phyloP scores from a whole-genome alignment of 2,113 vertebrate genomes.

The Zosterops borbonicus region DNA sequence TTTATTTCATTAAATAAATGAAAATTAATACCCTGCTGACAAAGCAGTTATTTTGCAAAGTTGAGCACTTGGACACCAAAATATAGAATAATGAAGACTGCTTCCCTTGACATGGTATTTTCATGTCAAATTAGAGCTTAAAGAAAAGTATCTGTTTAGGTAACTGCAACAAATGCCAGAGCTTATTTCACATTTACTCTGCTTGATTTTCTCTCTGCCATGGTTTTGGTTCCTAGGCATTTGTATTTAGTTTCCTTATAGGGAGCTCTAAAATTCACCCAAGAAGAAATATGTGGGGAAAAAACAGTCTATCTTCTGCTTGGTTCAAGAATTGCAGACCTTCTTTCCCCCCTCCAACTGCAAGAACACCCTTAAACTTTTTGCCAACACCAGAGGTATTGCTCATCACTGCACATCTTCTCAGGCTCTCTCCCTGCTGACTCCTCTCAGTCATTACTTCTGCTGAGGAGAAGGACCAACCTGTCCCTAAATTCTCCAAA shows the following conservation, averaged over 20 bases:
- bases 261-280: background rate
- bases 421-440: background rate
- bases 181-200: background rate
- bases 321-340: background rate
- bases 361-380: background rate
- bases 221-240: background rate
- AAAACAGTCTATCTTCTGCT: background rate
- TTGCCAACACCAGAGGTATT: background rate
- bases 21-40: background rate
- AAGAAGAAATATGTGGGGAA: background rate
- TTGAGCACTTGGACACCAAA: background rate
- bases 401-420: accelerated
- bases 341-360: background rate
- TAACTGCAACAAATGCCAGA: background rate
- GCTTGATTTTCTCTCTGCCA: background rate
- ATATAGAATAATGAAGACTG: background rate
- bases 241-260: background rate
- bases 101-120: background rate
- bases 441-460: background rate
- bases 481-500: background rate
- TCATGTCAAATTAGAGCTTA: background rate
- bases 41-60: background rate
- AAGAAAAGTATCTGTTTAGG: background rate
- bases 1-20: background rate
- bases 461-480: background rate